Evolutionary conservation across 2,888 invertebrate genomes (phyloP).

Genomic region (Himalopsyche anomala): DNA sequence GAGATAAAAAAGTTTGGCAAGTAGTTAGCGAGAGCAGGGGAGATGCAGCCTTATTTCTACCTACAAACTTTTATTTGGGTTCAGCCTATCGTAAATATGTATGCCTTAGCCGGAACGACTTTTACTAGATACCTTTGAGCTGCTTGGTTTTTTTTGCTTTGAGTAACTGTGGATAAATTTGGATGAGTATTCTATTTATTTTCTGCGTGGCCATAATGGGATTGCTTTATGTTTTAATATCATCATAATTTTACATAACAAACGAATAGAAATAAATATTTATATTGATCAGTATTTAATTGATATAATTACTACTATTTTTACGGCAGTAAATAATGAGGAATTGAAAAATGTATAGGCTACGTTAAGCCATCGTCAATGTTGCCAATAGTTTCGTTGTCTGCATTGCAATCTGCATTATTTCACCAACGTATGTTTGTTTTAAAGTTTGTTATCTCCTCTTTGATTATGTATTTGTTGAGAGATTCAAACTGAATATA

Average conservation of each 20-base stretch:
- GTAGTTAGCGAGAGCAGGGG: slow-evolving; percentile 61
- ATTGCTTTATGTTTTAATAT: not conserved
- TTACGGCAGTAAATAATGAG: too few species aligned
- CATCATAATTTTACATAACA: not conserved
- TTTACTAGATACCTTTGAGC: slow-evolving; percentile 36
- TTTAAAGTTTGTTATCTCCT: too few species aligned
- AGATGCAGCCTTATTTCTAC: slow-evolving; percentile 43
- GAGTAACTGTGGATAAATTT: slow-evolving; percentile 17
- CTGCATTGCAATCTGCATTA: too few species aligned
- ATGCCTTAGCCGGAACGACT: slow-evolving; percentile 59
- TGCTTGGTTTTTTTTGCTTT: not conserved
- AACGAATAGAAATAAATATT: too few species aligned
- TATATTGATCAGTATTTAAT: too few species aligned
- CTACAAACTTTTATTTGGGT: slow-evolving; percentile 62
- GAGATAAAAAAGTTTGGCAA: slow-evolving; percentile 65
- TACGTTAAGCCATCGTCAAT: too few species aligned
- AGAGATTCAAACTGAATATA: too few species aligned
- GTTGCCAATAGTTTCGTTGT: too few species aligned
- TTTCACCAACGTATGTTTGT: too few species aligned
- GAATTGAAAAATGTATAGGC: too few species aligned
- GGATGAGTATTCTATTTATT: not conserved
- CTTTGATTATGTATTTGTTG: too few species aligned
- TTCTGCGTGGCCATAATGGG: not conserved
- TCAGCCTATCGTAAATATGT: slow-evolving; percentile 64
- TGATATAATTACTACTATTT: too few species aligned